Evolutionary conservation across 2,113 vertebrate species (phyloP).

Genomic region (Paraplagusia blochii): DNA sequence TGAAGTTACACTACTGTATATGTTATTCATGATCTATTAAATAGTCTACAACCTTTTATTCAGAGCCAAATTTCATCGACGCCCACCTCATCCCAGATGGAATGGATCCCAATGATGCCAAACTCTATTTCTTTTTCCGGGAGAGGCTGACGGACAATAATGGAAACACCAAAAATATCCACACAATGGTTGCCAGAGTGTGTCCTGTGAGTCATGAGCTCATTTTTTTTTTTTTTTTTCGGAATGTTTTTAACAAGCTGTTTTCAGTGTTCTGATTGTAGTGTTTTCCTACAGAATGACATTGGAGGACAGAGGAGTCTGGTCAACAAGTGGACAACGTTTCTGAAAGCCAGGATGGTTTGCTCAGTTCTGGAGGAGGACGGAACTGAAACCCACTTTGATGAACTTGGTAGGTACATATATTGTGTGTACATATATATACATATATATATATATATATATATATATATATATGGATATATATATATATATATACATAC

Average conservation of each 20-base stretch:
- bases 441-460: no score
- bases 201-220: slow-evolving; percentile 85
- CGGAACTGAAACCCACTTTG: slow-evolving; percentile 93
- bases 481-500: no score
- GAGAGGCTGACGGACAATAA: slow-evolving; percentile 90
- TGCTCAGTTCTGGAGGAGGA: slow-evolving; percentile 95
- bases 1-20: neutral
- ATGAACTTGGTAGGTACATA: slow-evolving; percentile 90
- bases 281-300: slow-evolving; percentile 79
- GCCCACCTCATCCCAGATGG: slow-evolving; percentile 94
- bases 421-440: no score
- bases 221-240: neutral
- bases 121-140: slow-evolving; percentile 95
- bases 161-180: slow-evolving; percentile 91
- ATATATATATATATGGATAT: no score
- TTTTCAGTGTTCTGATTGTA: neutral
- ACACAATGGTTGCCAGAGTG: slow-evolving; percentile 95
- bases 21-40: neutral
- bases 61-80: slow-evolving; percentile 94
- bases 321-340: slow-evolving; percentile 98
- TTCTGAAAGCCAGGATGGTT: slow-evolving; percentile 92
- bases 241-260: neutral
- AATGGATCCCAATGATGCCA: slow-evolving; percentile 91
- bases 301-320: slow-evolving; percentile 95
- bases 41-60: neutral